Conservation (phyloP, 2,888 invertebrate species). For the Lissonota sp. region DNA sequence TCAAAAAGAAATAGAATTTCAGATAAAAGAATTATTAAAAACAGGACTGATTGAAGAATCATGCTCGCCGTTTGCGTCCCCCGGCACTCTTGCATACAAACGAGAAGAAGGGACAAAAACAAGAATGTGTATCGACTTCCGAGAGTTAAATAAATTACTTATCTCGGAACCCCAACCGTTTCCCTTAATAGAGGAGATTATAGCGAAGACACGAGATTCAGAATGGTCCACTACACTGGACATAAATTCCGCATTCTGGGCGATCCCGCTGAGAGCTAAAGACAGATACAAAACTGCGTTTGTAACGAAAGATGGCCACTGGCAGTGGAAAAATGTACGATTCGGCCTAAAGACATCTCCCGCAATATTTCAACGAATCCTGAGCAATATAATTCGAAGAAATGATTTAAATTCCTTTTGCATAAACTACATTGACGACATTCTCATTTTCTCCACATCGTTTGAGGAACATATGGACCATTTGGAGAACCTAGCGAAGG, state of each 20-base stretch:
- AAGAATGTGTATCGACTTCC: conserved; percentile 63
- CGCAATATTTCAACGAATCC: conserved; percentile 58
- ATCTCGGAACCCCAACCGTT: conserved; percentile 64
- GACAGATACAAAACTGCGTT: conserved; percentile 58
- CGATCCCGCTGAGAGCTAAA: conserved; percentile 58
- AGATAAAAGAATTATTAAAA: conserved; percentile 64
- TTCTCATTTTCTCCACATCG: conserved; percentile 48
- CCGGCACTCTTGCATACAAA: conserved; percentile 64
- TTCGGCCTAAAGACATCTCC: conserved; percentile 53
- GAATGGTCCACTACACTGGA: conserved; percentile 60
- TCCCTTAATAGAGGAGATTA: conserved; percentile 64
- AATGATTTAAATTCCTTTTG: conserved; percentile 44
- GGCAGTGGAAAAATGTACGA: conserved; percentile 42
- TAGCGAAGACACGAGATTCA: conserved; percentile 59
- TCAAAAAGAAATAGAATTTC: conserved; percentile 61
- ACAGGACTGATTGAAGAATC: conserved; percentile 64
- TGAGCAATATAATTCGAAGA: conserved; percentile 54
- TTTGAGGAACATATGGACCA: conserved; percentile 50
- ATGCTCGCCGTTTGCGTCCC: conserved; percentile 58
- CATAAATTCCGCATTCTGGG: conserved; percentile 64
- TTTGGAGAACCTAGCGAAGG: conserved; percentile 6
- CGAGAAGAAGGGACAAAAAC: conserved; percentile 65
- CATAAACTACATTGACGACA: conserved; percentile 57
- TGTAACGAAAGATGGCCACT: conserved; percentile 48
- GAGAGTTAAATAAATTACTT: conserved; percentile 58